phyloP scores from a whole-genome alignment of 2,797 vertebrate genomes.

The Catamblyrhynchus diadema region DNA sequence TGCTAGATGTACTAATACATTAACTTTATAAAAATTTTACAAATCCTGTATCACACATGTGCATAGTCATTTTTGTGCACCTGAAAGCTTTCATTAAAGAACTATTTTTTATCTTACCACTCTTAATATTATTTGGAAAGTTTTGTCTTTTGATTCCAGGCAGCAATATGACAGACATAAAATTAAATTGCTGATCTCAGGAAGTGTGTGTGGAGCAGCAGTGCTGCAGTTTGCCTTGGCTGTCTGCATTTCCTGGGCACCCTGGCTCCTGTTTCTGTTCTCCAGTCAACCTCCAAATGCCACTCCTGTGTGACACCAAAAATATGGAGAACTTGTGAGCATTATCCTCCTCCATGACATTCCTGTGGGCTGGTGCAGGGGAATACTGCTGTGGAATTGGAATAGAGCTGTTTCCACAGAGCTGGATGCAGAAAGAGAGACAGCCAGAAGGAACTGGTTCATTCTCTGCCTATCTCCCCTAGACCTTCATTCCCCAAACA shows the following conservation, averaged over 20 bases:
- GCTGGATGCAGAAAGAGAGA: background rate
- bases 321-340: background rate
- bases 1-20: background rate
- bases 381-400: background rate
- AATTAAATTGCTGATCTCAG: background rate
- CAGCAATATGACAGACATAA: background rate
- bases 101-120: background rate
- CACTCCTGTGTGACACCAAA: background rate
- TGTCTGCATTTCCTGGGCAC: background rate
- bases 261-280: background rate
- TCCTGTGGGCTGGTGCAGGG: background rate
- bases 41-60: rapidly evolving
- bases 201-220: background rate
- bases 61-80: background rate
- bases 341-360: background rate
- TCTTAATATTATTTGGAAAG: background rate
- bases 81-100: background rate
- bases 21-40: background rate
- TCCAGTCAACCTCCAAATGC: background rate
- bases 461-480: background rate
- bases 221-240: background rate
- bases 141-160: background rate
- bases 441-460: background rate
- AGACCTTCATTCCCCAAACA: background rate
- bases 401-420: background rate